These are phyloP conservation scores for Xiphophorus birchmanni DNA, from an alignment of 2,797 vertebrate species.

Conservation along the genomic window DNA sequence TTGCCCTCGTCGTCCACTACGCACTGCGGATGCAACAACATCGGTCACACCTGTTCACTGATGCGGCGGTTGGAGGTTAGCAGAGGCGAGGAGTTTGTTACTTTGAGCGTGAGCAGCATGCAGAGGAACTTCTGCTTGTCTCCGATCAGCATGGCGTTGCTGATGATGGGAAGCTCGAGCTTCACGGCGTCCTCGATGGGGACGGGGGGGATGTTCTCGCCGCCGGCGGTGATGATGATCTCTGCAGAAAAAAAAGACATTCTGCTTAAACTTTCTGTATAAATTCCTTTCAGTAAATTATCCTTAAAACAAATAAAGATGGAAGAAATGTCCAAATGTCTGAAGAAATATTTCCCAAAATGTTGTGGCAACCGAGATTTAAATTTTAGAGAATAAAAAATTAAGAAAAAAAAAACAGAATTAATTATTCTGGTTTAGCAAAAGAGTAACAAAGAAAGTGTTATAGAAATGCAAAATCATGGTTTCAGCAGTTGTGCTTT, in stretches of 20 bases:
- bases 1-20: conserved; percentile 74
- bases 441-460: not conserved
- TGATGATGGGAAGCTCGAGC: conserved; percentile 77
- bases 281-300: not conserved
- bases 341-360: not conserved
- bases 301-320: not conserved
- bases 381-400: not conserved
- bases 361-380: not conserved
- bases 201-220: conserved; percentile 84
- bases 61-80: not conserved
- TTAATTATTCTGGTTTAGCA: not conserved
- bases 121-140: conserved; percentile 85
- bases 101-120: conserved; percentile 84
- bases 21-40: conserved; percentile 64
- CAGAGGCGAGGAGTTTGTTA: conserved; percentile 39
- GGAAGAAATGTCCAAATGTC: not conserved
- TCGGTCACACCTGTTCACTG: not conserved
- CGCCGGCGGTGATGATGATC: conserved; percentile 85
- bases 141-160: conserved; percentile 83
- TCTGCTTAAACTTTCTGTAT: not conserved
- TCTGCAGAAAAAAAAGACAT: conserved; percentile 59
- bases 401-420: not conserved
- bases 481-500: not conserved
- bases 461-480: not conserved
- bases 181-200: conserved; percentile 82